These are phyloP conservation scores for Melanotaenia maccullochi DNA, from an alignment of 2,797 vertebrate genomes.

Conservation along the genomic window DNA sequence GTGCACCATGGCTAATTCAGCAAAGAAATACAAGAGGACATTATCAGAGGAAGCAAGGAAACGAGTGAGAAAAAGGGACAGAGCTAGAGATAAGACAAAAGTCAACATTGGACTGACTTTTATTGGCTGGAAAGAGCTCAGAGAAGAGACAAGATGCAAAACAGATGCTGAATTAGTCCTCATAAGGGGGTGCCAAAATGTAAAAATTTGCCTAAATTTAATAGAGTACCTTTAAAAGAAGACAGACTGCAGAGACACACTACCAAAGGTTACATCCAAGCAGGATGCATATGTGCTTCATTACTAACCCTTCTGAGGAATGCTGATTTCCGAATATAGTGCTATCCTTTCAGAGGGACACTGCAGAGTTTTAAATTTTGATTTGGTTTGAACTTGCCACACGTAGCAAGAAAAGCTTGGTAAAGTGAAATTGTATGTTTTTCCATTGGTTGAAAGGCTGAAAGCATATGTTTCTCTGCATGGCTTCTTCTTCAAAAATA, in stretches of 20 bases:
- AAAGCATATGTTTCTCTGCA: slow-evolving; percentile 2
- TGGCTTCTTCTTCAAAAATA: neutral
- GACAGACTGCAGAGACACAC: slow-evolving; percentile 13
- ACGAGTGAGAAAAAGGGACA: no score
- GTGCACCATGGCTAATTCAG: no score
- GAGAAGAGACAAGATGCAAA: no score
- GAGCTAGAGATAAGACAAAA: no score
- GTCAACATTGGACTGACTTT: no score
- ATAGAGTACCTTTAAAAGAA: neutral
- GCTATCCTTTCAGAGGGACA: slow-evolving; percentile 9
- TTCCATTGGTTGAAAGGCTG: neutral
- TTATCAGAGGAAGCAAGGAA: no score
- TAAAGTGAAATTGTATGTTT: slow-evolving; percentile 35
- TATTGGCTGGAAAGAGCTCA: no score
- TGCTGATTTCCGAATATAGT: slow-evolving; percentile 32
- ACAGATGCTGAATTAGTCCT: no score
- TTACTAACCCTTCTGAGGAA: neutral
- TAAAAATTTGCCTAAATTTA: no score
- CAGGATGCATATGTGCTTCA: slow-evolving; percentile 7
- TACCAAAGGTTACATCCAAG: slow-evolving; percentile 1
- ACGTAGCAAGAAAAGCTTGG: slow-evolving; percentile 4
- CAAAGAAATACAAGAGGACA: no score
- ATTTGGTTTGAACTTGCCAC: slow-evolving; percentile 17
- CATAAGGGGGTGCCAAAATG: no score
- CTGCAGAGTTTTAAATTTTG: slow-evolving; percentile 16